Percentiles rank a stretch among this genome's conserved stretches.
Conservation (phyloP, 1,140 invertebrate species). For the Drosophila kikkawai region DNA sequence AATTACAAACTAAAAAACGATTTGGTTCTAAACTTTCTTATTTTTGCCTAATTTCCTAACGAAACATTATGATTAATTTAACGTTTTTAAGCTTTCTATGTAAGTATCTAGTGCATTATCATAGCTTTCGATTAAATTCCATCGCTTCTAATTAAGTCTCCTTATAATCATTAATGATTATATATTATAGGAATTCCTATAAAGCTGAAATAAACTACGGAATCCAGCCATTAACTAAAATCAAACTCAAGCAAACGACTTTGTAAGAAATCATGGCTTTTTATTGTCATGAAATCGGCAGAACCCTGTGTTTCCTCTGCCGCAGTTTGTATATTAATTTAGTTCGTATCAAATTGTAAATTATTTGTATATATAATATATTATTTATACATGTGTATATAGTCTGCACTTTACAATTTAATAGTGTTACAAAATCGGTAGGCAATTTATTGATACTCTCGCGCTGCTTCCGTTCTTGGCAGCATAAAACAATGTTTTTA, state of each 20-base stretch:
- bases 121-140: neutral
- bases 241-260: neutral
- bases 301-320: neutral
- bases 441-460: constrained; percentile 37
- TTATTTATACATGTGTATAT: constrained; percentile 51
- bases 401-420: constrained; percentile 64
- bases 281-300: constrained; percentile 15
- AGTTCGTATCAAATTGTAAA: constrained; percentile 78
- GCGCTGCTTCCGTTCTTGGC: neutral
- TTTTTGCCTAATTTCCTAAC: too few relatives aligned
- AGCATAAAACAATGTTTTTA: constrained; percentile 18
- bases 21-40: too few relatives aligned
- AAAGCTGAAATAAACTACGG: neutral
- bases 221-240: neutral
- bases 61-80: too few relatives aligned
- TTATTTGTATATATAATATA: constrained; percentile 67
- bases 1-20: too few relatives aligned
- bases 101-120: neutral
- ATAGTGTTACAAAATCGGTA: constrained; percentile 65
- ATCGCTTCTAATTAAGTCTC: neutral
- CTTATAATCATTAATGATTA: too few relatives aligned
- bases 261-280: constrained; percentile 22
- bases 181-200: too few relatives aligned
- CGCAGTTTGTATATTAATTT: constrained; percentile 53
- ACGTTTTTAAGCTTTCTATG: too few relatives aligned